Evolutionary conservation across 1,140 invertebrate species (phyloP).

Genomic region (Macrosteles quadrilineatus): DNA sequence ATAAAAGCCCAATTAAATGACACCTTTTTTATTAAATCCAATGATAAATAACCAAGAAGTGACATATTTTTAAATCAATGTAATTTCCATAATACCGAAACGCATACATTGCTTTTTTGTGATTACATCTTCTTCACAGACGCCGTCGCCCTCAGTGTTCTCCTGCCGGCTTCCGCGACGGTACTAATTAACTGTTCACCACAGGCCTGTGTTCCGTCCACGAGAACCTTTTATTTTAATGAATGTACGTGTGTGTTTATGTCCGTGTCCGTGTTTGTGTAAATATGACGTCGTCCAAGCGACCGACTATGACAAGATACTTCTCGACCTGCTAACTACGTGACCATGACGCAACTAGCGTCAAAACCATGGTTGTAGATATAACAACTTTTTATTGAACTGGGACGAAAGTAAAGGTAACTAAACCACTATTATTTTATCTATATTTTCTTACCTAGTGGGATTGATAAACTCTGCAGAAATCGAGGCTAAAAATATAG

Average conservation of each 20-base stretch:
- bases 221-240: no score
- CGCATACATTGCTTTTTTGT: slow-evolving; percentile 30
- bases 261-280: no score
- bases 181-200: no score
- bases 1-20: no score
- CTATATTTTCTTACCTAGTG: slow-evolving; percentile 33
- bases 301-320: slow-evolving; percentile 25
- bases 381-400: no score
- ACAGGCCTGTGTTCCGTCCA: no score
- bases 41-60: no score
- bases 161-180: slow-evolving; percentile 6
- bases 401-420: no score
- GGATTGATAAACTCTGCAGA: slow-evolving; percentile 23
- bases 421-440: no score
- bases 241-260: no score
- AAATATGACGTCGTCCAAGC: slow-evolving; percentile 38
- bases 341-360: slow-evolving; percentile 39
- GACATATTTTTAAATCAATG: slow-evolving; percentile 40
- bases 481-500: slow-evolving; percentile 37
- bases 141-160: slow-evolving; percentile 21
- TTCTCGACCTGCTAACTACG: slow-evolving; percentile 27
- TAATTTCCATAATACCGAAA: slow-evolving; percentile 34
- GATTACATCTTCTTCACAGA: slow-evolving; percentile 28
- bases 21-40: no score
- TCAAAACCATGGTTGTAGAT: slow-evolving; percentile 37